phyloP scores from a whole-genome alignment of 1,140 invertebrate genomes.

The Stenopsyche tienmushanensis region DNA sequence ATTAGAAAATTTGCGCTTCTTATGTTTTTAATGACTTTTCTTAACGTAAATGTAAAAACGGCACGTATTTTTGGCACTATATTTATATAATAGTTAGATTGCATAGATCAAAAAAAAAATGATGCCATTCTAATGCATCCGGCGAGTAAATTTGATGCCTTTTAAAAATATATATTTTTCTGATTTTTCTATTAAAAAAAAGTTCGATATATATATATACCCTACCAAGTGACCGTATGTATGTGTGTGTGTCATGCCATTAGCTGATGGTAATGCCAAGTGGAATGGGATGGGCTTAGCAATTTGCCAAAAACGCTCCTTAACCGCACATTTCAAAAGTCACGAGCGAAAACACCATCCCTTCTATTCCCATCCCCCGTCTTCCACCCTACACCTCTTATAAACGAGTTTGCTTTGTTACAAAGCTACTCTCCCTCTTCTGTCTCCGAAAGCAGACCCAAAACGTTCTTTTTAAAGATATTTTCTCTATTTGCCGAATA shows the following conservation, averaged over 20 bases:
- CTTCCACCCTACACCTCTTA: slow-evolving; percentile 7
- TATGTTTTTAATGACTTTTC: too few relatives aligned
- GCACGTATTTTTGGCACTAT: too few relatives aligned
- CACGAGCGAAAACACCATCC: slow-evolving; percentile 15
- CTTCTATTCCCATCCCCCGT: background rate
- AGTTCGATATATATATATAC: too few relatives aligned
- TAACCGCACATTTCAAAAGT: slow-evolving; percentile 25
- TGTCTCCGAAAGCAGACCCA: background rate
- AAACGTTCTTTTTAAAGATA: background rate
- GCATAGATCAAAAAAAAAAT: too few relatives aligned
- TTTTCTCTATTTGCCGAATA: background rate
- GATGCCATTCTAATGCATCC: too few relatives aligned
- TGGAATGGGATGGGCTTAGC: slow-evolving; percentile 5
- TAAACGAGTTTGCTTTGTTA: slow-evolving; percentile 28
- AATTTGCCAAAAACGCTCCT: slow-evolving; percentile 22
- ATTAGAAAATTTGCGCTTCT: too few relatives aligned
- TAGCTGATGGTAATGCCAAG: slow-evolving; percentile 1
- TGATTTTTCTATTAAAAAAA: too few relatives aligned
- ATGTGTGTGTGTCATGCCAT: slow-evolving; percentile 5
- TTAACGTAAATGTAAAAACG: too few relatives aligned
- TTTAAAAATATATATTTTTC: too few relatives aligned
- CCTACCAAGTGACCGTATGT: too few relatives aligned
- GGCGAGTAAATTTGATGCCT: too few relatives aligned
- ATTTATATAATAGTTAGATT: too few relatives aligned
- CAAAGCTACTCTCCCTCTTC: slow-evolving; percentile 7